Conservation (phyloP, 35 echinoderm and acorn worm genomes). For the Amphiura filiformis region DNA sequence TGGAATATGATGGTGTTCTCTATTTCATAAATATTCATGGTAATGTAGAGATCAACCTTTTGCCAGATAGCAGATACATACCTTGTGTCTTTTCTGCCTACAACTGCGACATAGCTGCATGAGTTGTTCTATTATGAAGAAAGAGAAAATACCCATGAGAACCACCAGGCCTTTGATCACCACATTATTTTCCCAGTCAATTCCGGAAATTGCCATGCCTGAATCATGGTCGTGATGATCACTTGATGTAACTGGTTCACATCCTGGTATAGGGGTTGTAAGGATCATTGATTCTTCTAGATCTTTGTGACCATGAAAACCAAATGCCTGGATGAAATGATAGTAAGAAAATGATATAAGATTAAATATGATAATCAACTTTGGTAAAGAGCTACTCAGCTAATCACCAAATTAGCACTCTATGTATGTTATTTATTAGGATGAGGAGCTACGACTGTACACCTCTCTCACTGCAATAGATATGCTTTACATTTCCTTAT, state of each 20-base stretch:
- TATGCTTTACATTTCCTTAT: no score
- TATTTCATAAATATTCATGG: no score
- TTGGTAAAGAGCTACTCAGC: no score
- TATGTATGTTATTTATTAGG: no score
- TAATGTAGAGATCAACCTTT: no score
- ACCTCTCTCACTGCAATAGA: no score
- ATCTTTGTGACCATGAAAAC: conserved; percentile 45
- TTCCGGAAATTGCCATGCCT: background rate
- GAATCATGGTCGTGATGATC: conserved; percentile 12
- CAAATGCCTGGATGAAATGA: conserved; percentile 47
- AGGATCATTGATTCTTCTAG: no score
- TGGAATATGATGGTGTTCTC: no score
- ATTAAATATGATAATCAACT: no score
- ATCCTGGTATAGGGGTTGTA: background rate
- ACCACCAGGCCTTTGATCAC: conserved; percentile 64
- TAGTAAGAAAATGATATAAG: no score
- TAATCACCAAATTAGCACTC: no score
- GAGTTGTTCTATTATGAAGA: conserved; percentile 75
- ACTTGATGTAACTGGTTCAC: background rate
- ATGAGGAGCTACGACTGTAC: no score
- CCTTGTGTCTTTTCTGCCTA: conserved; percentile 14
- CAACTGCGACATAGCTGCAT: conserved; percentile 30
- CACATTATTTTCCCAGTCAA: background rate
- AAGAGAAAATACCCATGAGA: conserved; percentile 65
- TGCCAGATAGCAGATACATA: background rate